Percentiles rank a stretch among this genome's conserved stretches.
phyloP scores from a whole-genome alignment of 64 coral and sea anemone genomes.

The Trachythela sp. region DNA sequence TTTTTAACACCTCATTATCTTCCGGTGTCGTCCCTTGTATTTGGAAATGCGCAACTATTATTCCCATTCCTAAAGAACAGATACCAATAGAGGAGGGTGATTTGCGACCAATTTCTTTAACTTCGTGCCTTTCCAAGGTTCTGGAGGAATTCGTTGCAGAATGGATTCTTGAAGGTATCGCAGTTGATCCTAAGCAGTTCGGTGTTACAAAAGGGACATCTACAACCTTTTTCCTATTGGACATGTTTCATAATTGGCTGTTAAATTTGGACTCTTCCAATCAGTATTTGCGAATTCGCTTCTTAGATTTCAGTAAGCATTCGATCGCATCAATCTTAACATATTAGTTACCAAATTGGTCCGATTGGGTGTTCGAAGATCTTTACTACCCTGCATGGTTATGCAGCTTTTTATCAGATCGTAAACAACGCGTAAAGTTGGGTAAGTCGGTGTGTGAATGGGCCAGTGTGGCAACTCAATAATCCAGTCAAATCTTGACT shows the following conservation, averaged over 20 bases:
- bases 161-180: constrained; percentile 18
- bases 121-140: neutral
- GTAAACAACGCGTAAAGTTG: neutral
- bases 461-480: neutral
- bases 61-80: constrained; percentile 1
- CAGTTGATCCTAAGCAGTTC: constrained; percentile 20
- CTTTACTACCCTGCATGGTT: neutral
- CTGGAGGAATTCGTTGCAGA: constrained; percentile 30
- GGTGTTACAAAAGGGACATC: constrained; percentile 37
- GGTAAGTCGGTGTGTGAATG: neutral
- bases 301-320: neutral
- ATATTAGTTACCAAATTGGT: neutral
- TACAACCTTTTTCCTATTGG: constrained; percentile 22
- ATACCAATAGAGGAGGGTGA: neutral
- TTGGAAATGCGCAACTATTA: neutral
- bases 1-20: constrained; percentile 30
- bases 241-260: constrained; percentile 43
- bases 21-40: neutral
- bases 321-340: neutral
- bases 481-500: neutral
- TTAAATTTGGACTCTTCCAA: neutral
- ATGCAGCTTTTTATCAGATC: neutral
- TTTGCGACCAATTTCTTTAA: constrained; percentile 21
- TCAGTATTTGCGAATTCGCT: neutral
- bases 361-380: neutral